Evolutionary conservation across 2,888 invertebrate genomes (phyloP).

Genomic region (Philaethria dido): DNA sequence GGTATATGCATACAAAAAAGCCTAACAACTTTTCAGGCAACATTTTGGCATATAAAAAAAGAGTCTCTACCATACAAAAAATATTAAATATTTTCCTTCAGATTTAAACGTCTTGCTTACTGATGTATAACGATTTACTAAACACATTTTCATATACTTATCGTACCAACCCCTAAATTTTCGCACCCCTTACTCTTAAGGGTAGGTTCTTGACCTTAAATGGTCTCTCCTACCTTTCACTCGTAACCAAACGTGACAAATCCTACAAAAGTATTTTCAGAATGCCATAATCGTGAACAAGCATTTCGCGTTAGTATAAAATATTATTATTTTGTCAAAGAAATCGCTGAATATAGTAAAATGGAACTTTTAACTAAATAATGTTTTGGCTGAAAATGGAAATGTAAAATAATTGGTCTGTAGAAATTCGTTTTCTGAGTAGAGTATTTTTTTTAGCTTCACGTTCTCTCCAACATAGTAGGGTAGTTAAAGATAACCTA

Average conservation of each 20-base stretch:
- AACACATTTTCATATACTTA: not conserved
- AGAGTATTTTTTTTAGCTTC: no score
- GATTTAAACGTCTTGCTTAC: not conserved
- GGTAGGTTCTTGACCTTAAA: slow-evolving; percentile 18
- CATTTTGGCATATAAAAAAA: not conserved
- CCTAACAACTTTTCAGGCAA: not conserved
- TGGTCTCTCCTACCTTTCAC: slow-evolving; percentile 11
- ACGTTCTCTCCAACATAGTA: no score
- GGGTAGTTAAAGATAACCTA: no score
- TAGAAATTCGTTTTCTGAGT: no score
- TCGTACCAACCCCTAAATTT: slow-evolving; percentile 7
- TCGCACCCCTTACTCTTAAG: slow-evolving; percentile 3
- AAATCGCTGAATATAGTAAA: not conserved
- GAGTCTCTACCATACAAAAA: not conserved
- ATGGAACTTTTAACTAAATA: not conserved
- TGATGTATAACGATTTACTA: slow-evolving; percentile 1
- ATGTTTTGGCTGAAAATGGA: not conserved
- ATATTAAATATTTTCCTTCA: not conserved
- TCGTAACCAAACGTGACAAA: slow-evolving; percentile 17
- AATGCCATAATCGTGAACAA: slow-evolving; percentile 9
- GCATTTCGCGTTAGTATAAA: slow-evolving; percentile 17
- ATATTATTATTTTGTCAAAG: slow-evolving; percentile 1
- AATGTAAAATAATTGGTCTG: no score
- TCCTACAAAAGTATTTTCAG: not conserved
- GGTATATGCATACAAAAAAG: no score